A percentile compares a stretch with the other conserved stretches of the same genome.
Evolutionary conservation across 2,888 invertebrate species (phyloP).

Genomic region (Eilema depressum): DNA sequence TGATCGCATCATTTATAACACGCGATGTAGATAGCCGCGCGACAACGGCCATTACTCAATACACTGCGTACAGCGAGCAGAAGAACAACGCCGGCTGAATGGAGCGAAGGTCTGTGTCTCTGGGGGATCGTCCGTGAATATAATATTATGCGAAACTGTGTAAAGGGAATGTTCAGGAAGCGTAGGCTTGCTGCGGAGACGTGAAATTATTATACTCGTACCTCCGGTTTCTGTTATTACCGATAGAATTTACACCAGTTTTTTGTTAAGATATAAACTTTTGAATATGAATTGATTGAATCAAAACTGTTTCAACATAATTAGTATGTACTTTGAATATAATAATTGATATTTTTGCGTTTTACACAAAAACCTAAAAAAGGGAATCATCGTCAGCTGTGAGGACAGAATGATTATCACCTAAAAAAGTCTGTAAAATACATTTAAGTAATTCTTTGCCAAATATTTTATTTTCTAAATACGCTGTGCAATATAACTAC

Average conservation of each 20-base stretch:
- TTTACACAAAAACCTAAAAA: too few relatives aligned
- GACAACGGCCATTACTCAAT: slow-evolving; percentile 62
- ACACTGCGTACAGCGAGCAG: slow-evolving; percentile 31
- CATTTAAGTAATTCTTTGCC: background rate
- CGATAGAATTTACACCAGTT: background rate
- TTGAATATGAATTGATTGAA: background rate
- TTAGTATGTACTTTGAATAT: too few relatives aligned
- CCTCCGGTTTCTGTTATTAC: background rate
- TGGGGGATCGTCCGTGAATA: background rate
- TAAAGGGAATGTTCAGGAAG: background rate
- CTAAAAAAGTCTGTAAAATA: background rate
- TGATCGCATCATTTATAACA: slow-evolving; percentile 82
- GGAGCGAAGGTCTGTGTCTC: background rate
- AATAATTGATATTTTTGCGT: too few relatives aligned
- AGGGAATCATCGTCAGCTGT: too few relatives aligned
- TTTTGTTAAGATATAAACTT: background rate
- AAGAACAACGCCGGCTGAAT: slow-evolving; percentile 23
- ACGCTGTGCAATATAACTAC: slow-evolving; percentile 31
- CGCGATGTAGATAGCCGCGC: slow-evolving; percentile 74
- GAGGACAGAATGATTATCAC: too few relatives aligned
- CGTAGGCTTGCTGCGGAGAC: background rate
- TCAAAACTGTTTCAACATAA: too few relatives aligned
- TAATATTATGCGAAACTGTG: slow-evolving; percentile 7
- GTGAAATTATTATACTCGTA: background rate
- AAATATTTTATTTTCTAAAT: background rate